phyloP scores from a whole-genome alignment of 1,140 invertebrate species.

The Dryas iulia region DNA sequence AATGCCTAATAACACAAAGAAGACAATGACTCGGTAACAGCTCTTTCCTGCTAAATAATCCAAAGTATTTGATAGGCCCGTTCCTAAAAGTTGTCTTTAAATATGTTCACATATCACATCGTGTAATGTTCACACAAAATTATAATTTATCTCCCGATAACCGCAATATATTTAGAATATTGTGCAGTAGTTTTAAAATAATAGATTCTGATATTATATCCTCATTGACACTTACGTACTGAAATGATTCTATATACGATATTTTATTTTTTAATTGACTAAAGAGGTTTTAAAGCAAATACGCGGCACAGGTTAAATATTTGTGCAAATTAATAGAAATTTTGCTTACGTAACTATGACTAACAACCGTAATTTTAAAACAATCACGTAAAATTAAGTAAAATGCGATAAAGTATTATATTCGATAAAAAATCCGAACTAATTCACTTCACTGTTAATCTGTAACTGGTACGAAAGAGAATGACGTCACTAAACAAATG shows the following conservation, averaged over 20 bases:
- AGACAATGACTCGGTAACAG: too few relatives aligned
- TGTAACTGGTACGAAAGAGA: slow-evolving; percentile 5
- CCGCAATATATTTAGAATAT: background rate
- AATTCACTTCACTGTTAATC: slow-evolving; percentile 6
- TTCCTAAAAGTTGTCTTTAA: background rate
- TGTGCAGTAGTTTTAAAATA: background rate
- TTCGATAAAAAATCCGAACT: background rate
- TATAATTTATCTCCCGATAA: background rate
- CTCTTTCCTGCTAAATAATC: too few relatives aligned
- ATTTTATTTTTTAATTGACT: background rate
- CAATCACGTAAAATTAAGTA: background rate
- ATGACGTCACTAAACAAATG: slow-evolving; percentile 1
- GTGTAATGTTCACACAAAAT: background rate
- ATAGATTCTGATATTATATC: background rate
- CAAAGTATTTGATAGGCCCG: background rate
- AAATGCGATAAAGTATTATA: background rate
- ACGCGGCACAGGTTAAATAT: background rate
- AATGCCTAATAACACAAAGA: too few relatives aligned
- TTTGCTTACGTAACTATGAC: background rate
- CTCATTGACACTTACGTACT: background rate
- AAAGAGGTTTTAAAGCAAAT: background rate
- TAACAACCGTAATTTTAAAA: background rate
- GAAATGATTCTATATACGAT: background rate
- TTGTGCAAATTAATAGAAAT: background rate
- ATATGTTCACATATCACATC: background rate